Conservation (phyloP, 2,888 invertebrate genomes). For the Alentia gelatinosa region DNA sequence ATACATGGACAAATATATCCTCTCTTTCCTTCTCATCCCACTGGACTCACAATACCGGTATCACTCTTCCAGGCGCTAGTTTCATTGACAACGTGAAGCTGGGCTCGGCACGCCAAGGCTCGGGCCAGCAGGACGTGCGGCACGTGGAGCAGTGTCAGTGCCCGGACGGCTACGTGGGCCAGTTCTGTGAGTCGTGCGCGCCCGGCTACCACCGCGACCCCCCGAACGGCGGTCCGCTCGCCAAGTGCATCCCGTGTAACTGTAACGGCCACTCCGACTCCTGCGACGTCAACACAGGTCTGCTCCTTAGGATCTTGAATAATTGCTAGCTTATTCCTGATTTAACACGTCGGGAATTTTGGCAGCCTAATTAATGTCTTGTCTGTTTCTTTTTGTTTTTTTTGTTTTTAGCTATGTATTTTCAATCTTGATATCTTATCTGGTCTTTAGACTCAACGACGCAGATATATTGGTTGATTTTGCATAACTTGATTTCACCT, state of each 20-base stretch:
- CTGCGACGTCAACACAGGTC: slow-evolving; percentile 86
- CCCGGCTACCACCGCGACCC: slow-evolving; percentile 96
- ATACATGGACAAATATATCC: too few relatives aligned
- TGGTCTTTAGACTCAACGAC: too few relatives aligned
- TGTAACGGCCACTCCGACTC: slow-evolving; percentile 97
- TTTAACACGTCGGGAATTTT: too few relatives aligned
- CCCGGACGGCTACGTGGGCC: slow-evolving; percentile 85
- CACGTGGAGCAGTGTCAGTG: slow-evolving; percentile 95
- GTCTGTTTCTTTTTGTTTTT: too few relatives aligned
- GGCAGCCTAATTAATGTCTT: too few relatives aligned
- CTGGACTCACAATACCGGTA: too few relatives aligned
- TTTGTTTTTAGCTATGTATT: too few relatives aligned
- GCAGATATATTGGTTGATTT: too few relatives aligned
- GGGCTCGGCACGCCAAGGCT: slow-evolving; percentile 88
- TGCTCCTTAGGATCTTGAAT: slow-evolving; percentile 82
- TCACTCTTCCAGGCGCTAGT: slow-evolving; percentile 87
- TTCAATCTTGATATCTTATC: too few relatives aligned
- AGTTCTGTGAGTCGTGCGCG: slow-evolving; percentile 98
- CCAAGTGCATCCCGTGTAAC: slow-evolving; percentile 96
- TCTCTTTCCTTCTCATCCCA: too few relatives aligned
- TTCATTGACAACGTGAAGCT: slow-evolving; percentile 93
- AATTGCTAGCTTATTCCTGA: neutral
- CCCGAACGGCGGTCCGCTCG: slow-evolving; percentile 94
- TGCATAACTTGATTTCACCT: too few relatives aligned
- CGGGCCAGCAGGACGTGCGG: slow-evolving; percentile 87